phyloP scores from a whole-genome alignment of 2,888 invertebrate species.

The Hirtodrosophila duncani region DNA sequence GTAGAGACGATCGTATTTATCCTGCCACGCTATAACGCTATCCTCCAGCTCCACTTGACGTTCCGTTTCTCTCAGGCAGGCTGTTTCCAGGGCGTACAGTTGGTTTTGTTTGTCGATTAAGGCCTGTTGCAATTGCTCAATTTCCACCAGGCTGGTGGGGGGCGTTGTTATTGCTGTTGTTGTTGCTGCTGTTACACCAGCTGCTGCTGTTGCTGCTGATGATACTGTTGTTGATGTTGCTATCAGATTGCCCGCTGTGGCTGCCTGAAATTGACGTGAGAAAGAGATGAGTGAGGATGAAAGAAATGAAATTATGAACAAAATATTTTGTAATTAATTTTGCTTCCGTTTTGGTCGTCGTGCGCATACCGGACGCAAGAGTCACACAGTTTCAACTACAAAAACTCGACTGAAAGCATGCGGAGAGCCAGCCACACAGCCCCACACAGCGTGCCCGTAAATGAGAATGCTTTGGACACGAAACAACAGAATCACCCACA shows the following conservation, averaged over 20 bases:
- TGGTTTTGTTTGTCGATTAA: constrained; percentile 89
- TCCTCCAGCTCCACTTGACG: constrained; percentile 89
- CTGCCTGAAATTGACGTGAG: constrained; percentile 56
- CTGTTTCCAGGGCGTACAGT: constrained; percentile 91
- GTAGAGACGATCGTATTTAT: constrained; percentile 94
- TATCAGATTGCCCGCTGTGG: constrained; percentile 39
- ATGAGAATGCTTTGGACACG: neutral
- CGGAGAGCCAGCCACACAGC: neutral
- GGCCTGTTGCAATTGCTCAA: constrained; percentile 85
- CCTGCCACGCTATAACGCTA: constrained; percentile 91
- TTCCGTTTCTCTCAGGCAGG: constrained; percentile 88
- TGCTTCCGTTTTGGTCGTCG: constrained; percentile 47
- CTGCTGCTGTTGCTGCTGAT: constrained; percentile 4
- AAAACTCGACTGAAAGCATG: constrained; percentile 44
- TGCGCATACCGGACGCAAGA: constrained; percentile 45
- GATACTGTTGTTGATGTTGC: constrained; percentile 16
- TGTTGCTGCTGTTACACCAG: constrained; percentile 1
- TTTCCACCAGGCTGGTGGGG: constrained; percentile 80
- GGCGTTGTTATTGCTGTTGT: constrained; percentile 1
- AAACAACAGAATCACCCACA: neutral
- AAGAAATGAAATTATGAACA: constrained; percentile 40
- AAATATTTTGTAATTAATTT: constrained; percentile 60
- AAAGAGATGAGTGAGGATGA: constrained; percentile 22
- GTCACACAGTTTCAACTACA: constrained; percentile 49
- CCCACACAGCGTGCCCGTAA: constrained; percentile 3